Conservation (phyloP, 2,888 invertebrate species). For the Catocala sponsa region DNA sequence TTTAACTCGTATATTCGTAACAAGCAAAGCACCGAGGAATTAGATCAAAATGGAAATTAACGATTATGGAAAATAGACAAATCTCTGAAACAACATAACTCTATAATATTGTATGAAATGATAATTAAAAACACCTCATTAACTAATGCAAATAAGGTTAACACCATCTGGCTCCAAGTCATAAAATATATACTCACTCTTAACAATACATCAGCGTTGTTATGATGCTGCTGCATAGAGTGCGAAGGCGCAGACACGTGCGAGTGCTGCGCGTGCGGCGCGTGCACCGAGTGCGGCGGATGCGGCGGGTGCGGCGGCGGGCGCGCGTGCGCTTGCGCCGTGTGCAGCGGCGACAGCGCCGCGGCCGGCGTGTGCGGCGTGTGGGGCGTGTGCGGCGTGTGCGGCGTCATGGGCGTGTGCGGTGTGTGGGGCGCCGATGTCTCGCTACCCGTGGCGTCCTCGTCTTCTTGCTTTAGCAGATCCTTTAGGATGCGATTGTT, state of each 20-base stretch:
- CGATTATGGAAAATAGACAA: too few species aligned
- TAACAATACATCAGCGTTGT: constrained; percentile 88
- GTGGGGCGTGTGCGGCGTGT: constrained; percentile 69
- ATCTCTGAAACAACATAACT: too few species aligned
- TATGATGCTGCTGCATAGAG: constrained; percentile 52
- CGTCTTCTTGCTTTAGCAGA: constrained; percentile 81
- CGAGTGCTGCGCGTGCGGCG: constrained; percentile 59
- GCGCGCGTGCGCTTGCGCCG: constrained; percentile 52
- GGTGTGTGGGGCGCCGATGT: constrained; percentile 80
- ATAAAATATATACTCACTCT: constrained; percentile 62
- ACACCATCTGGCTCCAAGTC: not conserved
- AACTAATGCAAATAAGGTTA: too few species aligned
- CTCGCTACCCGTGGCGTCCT: constrained; percentile 78
- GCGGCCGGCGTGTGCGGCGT: constrained; percentile 54
- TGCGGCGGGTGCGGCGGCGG: constrained; percentile 59
- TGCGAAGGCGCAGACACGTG: constrained; percentile 43
- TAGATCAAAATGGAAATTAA: too few species aligned
- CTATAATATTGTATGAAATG: too few species aligned
- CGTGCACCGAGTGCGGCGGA: constrained; percentile 48
- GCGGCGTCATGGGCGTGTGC: constrained; percentile 74
- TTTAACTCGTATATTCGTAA: too few species aligned
- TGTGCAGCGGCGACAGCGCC: constrained; percentile 62
- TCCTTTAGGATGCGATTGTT: constrained; percentile 80
- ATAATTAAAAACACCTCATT: too few species aligned
- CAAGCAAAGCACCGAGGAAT: too few species aligned